phyloP scores from a whole-genome alignment of 2,888 invertebrate species.

The Eristalinus aeneus region DNA sequence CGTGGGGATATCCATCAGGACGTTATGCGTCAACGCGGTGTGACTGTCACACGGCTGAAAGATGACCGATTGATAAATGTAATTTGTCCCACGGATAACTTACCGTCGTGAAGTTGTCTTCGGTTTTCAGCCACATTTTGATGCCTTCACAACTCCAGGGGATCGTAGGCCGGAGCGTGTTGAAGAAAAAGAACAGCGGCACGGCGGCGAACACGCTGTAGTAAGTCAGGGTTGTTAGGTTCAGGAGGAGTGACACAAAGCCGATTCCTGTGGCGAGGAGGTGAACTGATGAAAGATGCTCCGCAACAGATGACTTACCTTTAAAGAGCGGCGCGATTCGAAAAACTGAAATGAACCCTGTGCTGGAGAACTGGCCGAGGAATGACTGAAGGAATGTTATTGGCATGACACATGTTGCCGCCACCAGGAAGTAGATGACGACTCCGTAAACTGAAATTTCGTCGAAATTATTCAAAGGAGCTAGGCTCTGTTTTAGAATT shows the following conservation, averaged over 20 bases:
- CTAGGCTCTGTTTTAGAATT: no score
- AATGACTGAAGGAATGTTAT: constrained; percentile 92
- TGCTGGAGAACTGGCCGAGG: constrained; percentile 91
- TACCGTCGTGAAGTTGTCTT: constrained; percentile 8
- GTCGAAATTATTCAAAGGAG: no score
- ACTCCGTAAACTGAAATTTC: no score
- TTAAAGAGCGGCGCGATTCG: constrained; percentile 91
- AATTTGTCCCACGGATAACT: background rate
- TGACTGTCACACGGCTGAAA: no score
- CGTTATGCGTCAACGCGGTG: no score
- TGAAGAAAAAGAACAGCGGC: constrained; percentile 88
- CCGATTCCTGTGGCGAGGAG: constrained; percentile 87
- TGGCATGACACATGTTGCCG: constrained; percentile 90
- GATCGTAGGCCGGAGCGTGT: constrained; percentile 84
- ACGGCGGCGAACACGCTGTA: constrained; percentile 80
- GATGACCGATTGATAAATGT: no score
- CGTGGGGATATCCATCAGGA: constrained; percentile 6
- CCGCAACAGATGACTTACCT: constrained; percentile 82
- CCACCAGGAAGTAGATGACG: no score
- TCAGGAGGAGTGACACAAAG: constrained; percentile 89
- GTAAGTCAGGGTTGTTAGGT: constrained; percentile 89
- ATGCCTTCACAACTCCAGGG: constrained; percentile 90
- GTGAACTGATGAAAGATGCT: background rate
- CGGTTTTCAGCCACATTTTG: constrained; percentile 54
- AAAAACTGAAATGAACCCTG: constrained; percentile 90